Base-by-base conservation (phyloP, 2,113 vertebrate genomes). In the Brachyhypopomus gauderio region DNA sequence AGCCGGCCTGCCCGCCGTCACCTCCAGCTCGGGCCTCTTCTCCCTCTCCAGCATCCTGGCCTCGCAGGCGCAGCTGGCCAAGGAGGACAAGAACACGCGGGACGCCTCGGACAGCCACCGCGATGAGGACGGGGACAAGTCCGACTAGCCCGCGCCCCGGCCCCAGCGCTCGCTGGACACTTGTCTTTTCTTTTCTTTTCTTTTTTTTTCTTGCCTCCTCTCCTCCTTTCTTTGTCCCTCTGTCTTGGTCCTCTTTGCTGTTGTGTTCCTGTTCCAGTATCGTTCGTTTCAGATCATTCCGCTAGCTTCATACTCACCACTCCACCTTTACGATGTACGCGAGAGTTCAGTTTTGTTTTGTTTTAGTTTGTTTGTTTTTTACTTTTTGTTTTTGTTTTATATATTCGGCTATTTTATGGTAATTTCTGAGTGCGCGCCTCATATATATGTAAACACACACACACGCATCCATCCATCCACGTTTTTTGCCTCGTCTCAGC, bases 41-140 rank as follows among this genome's bases (percentile, higher is more conserved):
- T 98, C 97, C 0, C 95, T 98, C 56, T 98, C 97, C 0, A 94
- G 93, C 89, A 97, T 97, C 66, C 85, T 99, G 92, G 97, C 96
- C 89, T 97, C 96, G 0, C 96, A 98, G 89, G 95, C 95, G 76
- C 96, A 96, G 89, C 95, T 94, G 63, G 93, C 93, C 83, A 98
- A 98, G 92, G 97, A 99, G 81, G 97, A 99, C 91, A 98, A 98
- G 93, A 95, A 94, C 0, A 94, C 96, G 64, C 95, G 97, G 0
- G 97, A 98, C 0, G 94, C 94, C 0, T 89, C 91, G 0, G 97
- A 98, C 59, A 88, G 95, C 81, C 95, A 96, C 89, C 93, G 95
- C 86, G 96, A 96, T 0, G 96, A 98, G 0, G 97, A 98, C 0
- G 96, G 96, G 7, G 96, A 98, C 89, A 98, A 99, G 90, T 98